Base-by-base conservation (phyloP, 2,797 vertebrate genomes). In the Ctenopoma multispine region DNA sequence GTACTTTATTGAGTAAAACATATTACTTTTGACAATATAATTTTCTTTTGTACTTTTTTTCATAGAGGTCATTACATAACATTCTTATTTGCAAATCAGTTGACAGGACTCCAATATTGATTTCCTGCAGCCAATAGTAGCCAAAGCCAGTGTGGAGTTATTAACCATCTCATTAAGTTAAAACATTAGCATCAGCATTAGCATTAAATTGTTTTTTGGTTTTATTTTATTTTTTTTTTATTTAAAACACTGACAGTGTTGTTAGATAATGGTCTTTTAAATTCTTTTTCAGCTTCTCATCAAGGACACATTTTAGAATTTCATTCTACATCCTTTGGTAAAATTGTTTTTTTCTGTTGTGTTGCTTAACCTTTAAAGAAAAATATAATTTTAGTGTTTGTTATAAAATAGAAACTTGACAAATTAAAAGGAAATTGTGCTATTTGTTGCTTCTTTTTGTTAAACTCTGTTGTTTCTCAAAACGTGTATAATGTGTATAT, bases 1-100 rank as follows among this genome's bases (percentile, higher is more conserved):
- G 63, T 81, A 54, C 80, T 85, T 77, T 54, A 48, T 62, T 75
- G 47, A 67, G 49, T 67, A 75, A 69, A 55, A 64, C 85, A 78
- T 72, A 53, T 71, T 80, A 67, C 31, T 67, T 81, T 67, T 78
- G 20, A 72, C 63, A 66, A 48, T 66, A 44, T 34, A 0, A 27
- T 50, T 66, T 53, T 47, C 13, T 59, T 75, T 69, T 65, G 53
- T 60, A 23, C 40, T 66, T 57, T 7, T 77, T 54, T 72, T n/a
- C 20, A n/a, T 31, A 14, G 3, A 46, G 0, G 18, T 65, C 14
- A 51, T 38, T 27, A 46, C 60, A 54, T 67, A 54, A 4, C 59
- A n/a, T 55, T 72, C 6, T 34, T 62, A 18, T 65, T 27, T 47
- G 6, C 20, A 18, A 12, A 1, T 57, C n/a, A 15, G 12, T 18